These are phyloP conservation scores for Osmerus mordax DNA, from an alignment of 2,113 vertebrate species.

Conservation along the genomic window DNA sequence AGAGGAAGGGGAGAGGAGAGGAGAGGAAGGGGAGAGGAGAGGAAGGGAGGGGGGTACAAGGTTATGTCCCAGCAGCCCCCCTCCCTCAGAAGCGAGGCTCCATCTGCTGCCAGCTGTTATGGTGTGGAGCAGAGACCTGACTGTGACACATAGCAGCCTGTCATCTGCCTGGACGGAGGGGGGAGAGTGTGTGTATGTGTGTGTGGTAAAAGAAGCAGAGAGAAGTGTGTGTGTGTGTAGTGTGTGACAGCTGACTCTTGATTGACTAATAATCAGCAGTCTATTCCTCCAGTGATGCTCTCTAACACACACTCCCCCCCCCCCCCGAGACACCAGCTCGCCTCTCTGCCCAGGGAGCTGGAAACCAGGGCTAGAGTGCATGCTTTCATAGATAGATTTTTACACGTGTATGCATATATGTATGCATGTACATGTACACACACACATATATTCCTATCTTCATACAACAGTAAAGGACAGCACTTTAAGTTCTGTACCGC, in stretches of 20 bases:
- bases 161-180: conserved; percentile 33
- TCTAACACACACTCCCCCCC: neutral
- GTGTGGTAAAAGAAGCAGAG: neutral
- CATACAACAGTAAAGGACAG: no score
- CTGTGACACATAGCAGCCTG: conserved; percentile 33
- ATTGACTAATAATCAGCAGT: no score
- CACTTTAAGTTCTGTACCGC: no score
- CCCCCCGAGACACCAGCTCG: no score
- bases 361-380: no score
- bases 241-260: no score
- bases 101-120: conserved; percentile 64
- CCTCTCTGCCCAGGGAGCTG: no score
- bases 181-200: conserved; percentile 1
- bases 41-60: conserved; percentile 46
- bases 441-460: no score
- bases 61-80: conserved; percentile 48
- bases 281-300: neutral
- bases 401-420: no score
- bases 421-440: no score
- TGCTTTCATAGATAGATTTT: no score
- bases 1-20: conserved; percentile 10
- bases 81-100: conserved; percentile 32
- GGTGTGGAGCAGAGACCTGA: conserved; percentile 33
- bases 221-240: neutral
- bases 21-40: conserved; percentile 14